Evolutionary conservation across 2,797 vertebrate species (phyloP), one percentile per base, ranked within the genome.

Genomic region (Sandelia bainsii): DNA sequence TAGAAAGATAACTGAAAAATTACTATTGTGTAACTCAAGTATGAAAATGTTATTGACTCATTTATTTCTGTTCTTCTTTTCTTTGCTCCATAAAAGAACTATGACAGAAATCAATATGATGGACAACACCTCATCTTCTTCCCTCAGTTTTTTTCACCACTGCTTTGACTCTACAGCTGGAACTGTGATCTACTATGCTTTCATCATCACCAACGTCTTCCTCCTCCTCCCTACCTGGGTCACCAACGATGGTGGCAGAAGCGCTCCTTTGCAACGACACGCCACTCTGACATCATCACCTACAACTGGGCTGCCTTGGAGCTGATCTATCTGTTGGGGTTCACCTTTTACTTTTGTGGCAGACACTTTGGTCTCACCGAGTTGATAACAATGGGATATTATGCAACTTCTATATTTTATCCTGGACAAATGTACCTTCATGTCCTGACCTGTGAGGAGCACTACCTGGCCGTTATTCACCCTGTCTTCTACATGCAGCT

Each of bases 391-490:
- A 2, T 29, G 1, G 64, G 64, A 0, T 0, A 1, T 0, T 53
- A 1, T 22, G 0, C 1, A 0, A 0, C 1, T 0, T 12, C 0
- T 9, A 0, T 40, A 0, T 1, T 0, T 22, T 13, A 13, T 0
- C 19, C 11, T 0, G 69, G 34, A 6, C 23, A 74, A 0, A 16
- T 20, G 0, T 0, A 5, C 1, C 56, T 86, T 22, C 69, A 84
- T 9, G 0, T 54, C 11, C 50, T 88, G 14, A 77, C 72, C 4
- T 81, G 81, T 40, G 27, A 72, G 8, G 84, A 88, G 1, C 54
- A 71, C 6, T 83, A 85, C 2, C 13, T 87, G 52, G 83, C 86
- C 16, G 83, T 83, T 0, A 49, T 84, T 42, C 77, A 83, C 5
- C 86, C 84, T 0, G 6, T 88, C 57, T 19, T 9, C 57, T 88